Evolutionary conservation across 64 coral and sea anemone species (phyloP), one percentile per base, ranked within the genome.

Genomic region (Pachyseris speciosa): DNA sequence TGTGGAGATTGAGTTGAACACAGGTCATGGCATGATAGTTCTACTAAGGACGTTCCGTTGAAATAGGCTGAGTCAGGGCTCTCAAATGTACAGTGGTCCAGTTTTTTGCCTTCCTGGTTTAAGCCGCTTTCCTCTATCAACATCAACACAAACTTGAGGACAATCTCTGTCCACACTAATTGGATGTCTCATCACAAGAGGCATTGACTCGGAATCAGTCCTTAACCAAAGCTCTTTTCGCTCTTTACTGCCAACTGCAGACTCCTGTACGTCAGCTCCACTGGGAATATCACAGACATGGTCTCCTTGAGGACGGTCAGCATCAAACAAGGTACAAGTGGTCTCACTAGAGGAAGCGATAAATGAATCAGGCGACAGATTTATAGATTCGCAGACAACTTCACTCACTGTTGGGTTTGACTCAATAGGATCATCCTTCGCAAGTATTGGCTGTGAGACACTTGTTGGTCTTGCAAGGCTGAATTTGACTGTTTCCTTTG

Each of bases 191-290:
- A 76, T 30, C 2, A 76, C 11, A 2, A 43, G 73, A 13, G 73
- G 50, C 39, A 76, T 27, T 13, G 73, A 76, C 12, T 76, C 73
- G 3, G 73, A 76, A 76, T 76, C 73, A 31, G 43, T 74, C 24
- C 44, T n/a, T 15, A 25, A 76, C 41, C 43, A 76, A 50, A 32
- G 2, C 3, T 76, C 15, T 19, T 6, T 76, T 51, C 5, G 9
- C 12, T 31, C 4, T 34, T 13, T 24, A 9, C 0, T 0, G 20
- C 12, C 1, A 16, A 37, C 7, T 4, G 11, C 7, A 24, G 73
- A 11, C 44, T 80, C 51, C 2, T 33, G 32, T 39, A 19, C 8
- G 4, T 31, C 19, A 41, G 12, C 20, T 41, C 51, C 36, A 6
- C 2, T 7, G 9, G 15, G 16, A 61, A 39, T 1, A 25, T 81